Evolutionary conservation across 2,113 vertebrate species (phyloP).

Genomic region (Spea multiplicata): DNA sequence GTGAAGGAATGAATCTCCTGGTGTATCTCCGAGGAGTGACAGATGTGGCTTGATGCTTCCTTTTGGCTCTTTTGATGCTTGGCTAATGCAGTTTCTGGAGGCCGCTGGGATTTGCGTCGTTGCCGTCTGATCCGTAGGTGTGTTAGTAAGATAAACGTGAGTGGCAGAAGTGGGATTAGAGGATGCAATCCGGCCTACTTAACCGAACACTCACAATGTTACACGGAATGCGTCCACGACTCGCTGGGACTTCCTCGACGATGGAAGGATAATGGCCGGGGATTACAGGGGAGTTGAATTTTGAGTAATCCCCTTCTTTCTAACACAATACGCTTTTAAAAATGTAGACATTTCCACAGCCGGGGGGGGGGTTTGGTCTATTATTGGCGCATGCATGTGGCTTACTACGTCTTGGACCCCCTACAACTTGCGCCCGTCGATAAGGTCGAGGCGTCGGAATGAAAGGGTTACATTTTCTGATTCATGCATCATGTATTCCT

Average conservation of each 20-base stretch:
- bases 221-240: constrained; percentile 10
- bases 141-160: constrained; percentile 1
- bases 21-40: constrained; percentile 1
- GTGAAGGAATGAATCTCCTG: not conserved
- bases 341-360: not conserved
- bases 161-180: constrained; percentile 29
- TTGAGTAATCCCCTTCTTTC: too few species aligned
- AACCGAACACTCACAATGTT: not conserved
- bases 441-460: too few species aligned
- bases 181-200: constrained; percentile 15
- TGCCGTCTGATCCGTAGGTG: constrained; percentile 28
- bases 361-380: not conserved
- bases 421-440: too few species aligned
- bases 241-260: not conserved
- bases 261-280: not conserved
- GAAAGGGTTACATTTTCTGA: too few species aligned
- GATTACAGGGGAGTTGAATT: not conserved
- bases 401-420: too few species aligned
- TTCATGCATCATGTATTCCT: too few species aligned
- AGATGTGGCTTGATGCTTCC: constrained; percentile 18
- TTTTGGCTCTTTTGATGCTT: constrained; percentile 19
- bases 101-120: constrained; percentile 9
- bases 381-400: too few species aligned
- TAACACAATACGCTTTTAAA: too few species aligned
- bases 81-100: not conserved